These are phyloP conservation scores for Leguminivora glycinivorella DNA, from an alignment of 1,140 invertebrate genomes.

Conservation along the genomic window DNA sequence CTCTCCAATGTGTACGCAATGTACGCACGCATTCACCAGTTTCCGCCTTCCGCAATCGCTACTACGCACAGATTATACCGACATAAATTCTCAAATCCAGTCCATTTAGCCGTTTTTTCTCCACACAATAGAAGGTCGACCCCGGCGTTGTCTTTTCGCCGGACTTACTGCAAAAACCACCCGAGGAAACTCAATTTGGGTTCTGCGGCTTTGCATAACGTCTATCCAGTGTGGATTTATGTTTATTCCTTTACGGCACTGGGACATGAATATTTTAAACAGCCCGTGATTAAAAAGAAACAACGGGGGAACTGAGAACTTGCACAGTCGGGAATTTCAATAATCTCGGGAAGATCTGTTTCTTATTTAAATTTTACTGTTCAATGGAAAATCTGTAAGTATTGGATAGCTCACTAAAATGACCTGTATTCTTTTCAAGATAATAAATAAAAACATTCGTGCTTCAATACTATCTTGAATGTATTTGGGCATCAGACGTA, in stretches of 20 bases:
- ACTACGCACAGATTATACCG: conserved; percentile 37
- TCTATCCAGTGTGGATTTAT: conserved; percentile 17
- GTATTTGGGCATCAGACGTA: too few species aligned
- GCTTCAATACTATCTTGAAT: too few species aligned
- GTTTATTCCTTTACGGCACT: conserved; percentile 22
- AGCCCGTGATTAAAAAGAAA: conserved; percentile 26
- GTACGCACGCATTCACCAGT: background rate
- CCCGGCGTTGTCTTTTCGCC: conserved; percentile 31
- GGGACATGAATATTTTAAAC: conserved; percentile 24
- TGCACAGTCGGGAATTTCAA: conserved; percentile 25
- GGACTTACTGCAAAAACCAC: conserved; percentile 33
- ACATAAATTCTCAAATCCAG: conserved; percentile 41
- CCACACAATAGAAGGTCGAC: conserved; percentile 30
- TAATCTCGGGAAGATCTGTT: conserved; percentile 1
- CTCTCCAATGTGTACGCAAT: background rate
- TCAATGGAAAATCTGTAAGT: too few species aligned
- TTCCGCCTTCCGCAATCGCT: background rate
- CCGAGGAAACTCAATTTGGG: conserved; percentile 7
- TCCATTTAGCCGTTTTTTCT: conserved; percentile 35
- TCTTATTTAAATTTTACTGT: conserved; percentile 14
- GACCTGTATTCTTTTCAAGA: too few species aligned
- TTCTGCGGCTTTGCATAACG: conserved; percentile 23
- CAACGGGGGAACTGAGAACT: conserved; percentile 4
- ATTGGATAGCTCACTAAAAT: too few species aligned
- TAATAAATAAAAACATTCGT: too few species aligned